These are phyloP conservation scores for Gasterosteus nipponicus DNA, from an alignment of 2,113 vertebrate genomes.

Conservation along the genomic window DNA sequence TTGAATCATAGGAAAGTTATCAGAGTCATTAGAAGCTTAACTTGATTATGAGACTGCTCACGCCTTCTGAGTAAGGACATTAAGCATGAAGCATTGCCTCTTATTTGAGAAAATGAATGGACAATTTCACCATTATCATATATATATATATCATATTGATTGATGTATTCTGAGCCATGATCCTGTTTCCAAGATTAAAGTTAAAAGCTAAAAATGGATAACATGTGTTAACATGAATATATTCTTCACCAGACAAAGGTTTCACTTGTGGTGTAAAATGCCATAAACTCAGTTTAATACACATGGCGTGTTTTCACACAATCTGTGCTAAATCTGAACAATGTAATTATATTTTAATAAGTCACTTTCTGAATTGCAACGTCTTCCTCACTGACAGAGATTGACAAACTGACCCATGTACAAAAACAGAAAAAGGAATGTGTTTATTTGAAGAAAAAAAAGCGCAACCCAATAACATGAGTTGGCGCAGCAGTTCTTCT, in stretches of 20 bases:
- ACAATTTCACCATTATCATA: neutral
- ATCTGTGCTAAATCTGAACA: neutral
- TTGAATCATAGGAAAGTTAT: neutral
- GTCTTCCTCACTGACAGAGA: neutral
- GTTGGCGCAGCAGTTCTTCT: slow-evolving; percentile 48
- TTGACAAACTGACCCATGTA: neutral
- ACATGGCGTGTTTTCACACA: neutral
- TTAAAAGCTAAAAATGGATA: neutral
- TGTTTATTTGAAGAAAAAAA: slow-evolving; percentile 17
- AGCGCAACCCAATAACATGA: slow-evolving; percentile 34
- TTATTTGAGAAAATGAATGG: neutral
- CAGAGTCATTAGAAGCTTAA: neutral
- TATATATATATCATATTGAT: neutral
- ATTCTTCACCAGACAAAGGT: neutral
- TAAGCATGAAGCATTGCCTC: neutral
- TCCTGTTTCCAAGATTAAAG: neutral
- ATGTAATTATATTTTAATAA: neutral
- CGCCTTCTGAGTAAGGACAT: neutral
- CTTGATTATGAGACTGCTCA: slow-evolving; percentile 1
- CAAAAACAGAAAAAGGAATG: slow-evolving; percentile 12
- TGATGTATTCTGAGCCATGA: neutral
- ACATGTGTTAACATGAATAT: neutral
- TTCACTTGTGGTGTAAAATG: neutral
- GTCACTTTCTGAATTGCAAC: neutral
- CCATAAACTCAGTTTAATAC: neutral